Evolutionary conservation across 1,140 invertebrate species (phyloP).

Genomic region (Aporrectodea caliginosa): DNA sequence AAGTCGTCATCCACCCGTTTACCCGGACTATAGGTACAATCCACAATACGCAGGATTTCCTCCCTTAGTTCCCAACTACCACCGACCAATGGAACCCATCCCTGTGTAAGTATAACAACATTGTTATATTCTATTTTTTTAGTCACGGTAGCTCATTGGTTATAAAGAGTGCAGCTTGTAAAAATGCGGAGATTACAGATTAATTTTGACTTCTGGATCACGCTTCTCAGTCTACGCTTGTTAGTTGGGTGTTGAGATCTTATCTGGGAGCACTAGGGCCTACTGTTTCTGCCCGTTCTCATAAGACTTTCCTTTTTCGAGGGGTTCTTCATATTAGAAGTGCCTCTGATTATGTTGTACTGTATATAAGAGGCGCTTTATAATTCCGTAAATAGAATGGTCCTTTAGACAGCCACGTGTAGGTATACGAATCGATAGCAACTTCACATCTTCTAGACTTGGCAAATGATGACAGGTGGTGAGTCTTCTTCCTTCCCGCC

Average conservation of each 20-base stretch:
- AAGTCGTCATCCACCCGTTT: background rate
- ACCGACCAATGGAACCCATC: background rate
- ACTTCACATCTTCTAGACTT: no score
- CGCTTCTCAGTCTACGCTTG: background rate
- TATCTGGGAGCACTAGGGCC: background rate
- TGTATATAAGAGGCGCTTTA: no score
- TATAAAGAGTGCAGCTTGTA: background rate
- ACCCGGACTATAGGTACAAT: background rate
- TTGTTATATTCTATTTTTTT: slow-evolving; percentile 47
- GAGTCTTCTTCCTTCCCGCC: no score
- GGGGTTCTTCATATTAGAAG: no score
- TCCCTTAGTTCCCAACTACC: background rate
- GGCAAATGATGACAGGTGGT: no score
- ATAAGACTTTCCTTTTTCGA: no score
- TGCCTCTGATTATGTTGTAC: no score
- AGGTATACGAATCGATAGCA: no score
- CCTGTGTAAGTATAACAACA: slow-evolving; percentile 22
- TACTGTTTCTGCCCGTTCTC: background rate
- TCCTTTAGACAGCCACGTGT: no score
- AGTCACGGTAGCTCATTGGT: slow-evolving; percentile 27
- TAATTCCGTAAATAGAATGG: no score
- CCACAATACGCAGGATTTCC: background rate
- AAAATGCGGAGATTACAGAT: background rate
- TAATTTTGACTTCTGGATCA: background rate
- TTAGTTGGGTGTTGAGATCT: background rate